Evolutionary conservation across 2,113 vertebrate genomes (phyloP).

Genomic region (Elachura formosa): DNA sequence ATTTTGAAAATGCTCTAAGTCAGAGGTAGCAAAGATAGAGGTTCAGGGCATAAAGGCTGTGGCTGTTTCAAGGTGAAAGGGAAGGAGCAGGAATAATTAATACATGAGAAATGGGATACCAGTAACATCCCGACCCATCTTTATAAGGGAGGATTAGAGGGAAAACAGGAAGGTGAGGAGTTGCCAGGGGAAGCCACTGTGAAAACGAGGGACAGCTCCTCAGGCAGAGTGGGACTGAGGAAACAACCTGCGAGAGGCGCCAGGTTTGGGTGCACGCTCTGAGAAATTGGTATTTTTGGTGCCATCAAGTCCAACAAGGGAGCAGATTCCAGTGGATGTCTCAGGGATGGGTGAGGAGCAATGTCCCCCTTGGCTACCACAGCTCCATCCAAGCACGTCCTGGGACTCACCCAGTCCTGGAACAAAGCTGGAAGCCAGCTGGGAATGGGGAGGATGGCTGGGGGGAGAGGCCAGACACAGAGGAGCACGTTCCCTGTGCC

Average conservation of each 20-base stretch:
- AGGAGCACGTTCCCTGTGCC: background rate
- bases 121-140: background rate
- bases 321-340: background rate
- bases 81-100: background rate
- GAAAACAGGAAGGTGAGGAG: background rate
- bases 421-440: background rate
- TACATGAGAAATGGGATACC: background rate
- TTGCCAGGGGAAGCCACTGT: background rate
- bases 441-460: no score
- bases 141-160: background rate
- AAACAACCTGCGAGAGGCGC: background rate
- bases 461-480: background rate
- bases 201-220: background rate
- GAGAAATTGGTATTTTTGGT: background rate
- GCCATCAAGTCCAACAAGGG: background rate
- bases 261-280: background rate
- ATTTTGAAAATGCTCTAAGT: background rate
- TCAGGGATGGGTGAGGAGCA: fast-evolving
- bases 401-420: background rate
- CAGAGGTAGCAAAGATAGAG: background rate
- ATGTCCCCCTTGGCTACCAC: fast-evolving
- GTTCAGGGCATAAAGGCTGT: background rate
- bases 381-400: fast-evolving
- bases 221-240: background rate
- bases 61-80: background rate